Evolutionary conservation across 2,888 invertebrate species (phyloP), one percentile per base, ranked within the genome.

Genomic region (Torymus auratus): DNA sequence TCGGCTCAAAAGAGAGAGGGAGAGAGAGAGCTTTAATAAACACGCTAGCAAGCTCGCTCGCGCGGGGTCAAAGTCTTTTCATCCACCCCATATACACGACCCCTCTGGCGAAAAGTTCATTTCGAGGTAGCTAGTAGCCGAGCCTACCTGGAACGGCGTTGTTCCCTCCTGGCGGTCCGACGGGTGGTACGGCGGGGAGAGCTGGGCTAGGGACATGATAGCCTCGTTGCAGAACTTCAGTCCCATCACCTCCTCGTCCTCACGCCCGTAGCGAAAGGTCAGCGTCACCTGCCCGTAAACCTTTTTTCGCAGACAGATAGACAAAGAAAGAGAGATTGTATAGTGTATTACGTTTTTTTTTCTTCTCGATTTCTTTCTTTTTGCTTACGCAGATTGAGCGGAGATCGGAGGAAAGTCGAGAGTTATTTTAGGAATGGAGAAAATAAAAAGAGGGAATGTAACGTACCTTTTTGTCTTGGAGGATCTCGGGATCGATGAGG

Each of bases 211-310:
- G 88, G 97, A 96, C 95, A 98, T 96, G 89, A 98, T 96, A 74
- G 98, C 96, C 92, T 99, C 99, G 91, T 99, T 99, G 92, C 98
- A 97, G 92, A 99, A 99, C 88, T 98, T 97, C 85, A 99, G 93
- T 0, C 99, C 99, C 95, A 99, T 96, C 28, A 99, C 99, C 91
- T 99, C 99, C 90, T 99, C 96, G 90, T 99, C 99, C 92, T 99
- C 99, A 67, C 99, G 93, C 0, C 99, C 99, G 89, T 99, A 99
- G 85, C 99, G 95, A 92, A 99, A 99, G 15, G 98, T 99, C 82
- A 99, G 93, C 3, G 98, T 96, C 84, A 96, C 94, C 91, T 96
- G 96, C 61, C 96, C 96, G 90, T 94, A 96, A 53, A 96, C 94
- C 92, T 92, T 86, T 41, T 41, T 41, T 5, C 41, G 7, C 41